A percentile compares a stretch with the other conserved stretches of the same genome.
Evolutionary conservation across 2,888 invertebrate species (phyloP).

Genomic region (Scaptomyza polygonia): DNA sequence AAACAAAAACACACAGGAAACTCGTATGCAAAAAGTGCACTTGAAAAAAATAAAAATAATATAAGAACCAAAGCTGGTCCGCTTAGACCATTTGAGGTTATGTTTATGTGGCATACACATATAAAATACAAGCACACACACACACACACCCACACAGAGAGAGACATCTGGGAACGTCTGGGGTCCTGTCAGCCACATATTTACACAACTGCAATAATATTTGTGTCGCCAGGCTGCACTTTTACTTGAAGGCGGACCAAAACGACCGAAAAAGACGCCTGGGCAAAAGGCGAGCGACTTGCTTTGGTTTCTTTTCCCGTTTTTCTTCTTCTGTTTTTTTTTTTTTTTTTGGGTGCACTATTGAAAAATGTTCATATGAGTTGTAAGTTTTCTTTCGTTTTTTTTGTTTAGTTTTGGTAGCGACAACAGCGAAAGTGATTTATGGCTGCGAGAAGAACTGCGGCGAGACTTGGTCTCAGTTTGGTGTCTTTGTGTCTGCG

Average conservation of each 20-base stretch:
- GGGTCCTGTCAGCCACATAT: slow-evolving; percentile 54
- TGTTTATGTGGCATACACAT: slow-evolving; percentile 63
- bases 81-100: slow-evolving; percentile 51
- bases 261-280: slow-evolving; percentile 41
- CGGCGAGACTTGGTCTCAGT: slow-evolving; percentile 63
- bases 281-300: slow-evolving; percentile 25
- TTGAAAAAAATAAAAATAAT: slow-evolving; percentile 61
- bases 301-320: slow-evolving; percentile 26
- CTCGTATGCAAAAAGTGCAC: slow-evolving; percentile 72
- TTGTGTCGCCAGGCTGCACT: slow-evolving; percentile 57
- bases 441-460: slow-evolving; percentile 70
- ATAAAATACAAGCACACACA: too few relatives aligned
- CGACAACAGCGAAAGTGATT: slow-evolving; percentile 76
- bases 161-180: slow-evolving; percentile 44
- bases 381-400: slow-evolving; percentile 25
- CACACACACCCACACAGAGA: slow-evolving; percentile 54
- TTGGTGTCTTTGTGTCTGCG: slow-evolving; percentile 27
- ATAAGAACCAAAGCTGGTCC: slow-evolving; percentile 36
- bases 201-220: slow-evolving; percentile 76
- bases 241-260: slow-evolving; percentile 41
- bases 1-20: slow-evolving; percentile 36
- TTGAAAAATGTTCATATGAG: slow-evolving; percentile 55
- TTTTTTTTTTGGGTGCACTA: slow-evolving; percentile 25
- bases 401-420: slow-evolving; percentile 7
- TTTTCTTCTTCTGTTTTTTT: neutral